Base-by-base conservation (phyloP, 2,113 vertebrate genomes). In the Anoura caudifer region DNA sequence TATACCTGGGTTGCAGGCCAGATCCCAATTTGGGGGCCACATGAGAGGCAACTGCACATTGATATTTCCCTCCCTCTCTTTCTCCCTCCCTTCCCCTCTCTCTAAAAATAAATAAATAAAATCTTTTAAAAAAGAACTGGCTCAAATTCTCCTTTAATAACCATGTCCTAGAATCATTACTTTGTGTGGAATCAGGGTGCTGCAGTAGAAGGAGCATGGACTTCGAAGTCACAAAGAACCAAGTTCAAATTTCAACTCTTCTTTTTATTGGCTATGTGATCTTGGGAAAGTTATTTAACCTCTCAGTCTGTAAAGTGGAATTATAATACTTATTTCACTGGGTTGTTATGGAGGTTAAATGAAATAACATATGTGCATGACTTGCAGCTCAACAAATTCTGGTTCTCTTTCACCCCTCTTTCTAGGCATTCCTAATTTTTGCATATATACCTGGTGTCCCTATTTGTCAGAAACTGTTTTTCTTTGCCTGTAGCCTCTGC, bases 261-360 rank as follows among this genome's bases (percentile, higher is more conserved):
- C 7, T 87, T 89, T 93, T 93, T 95, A 83, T 13, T 87, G 82
- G 56, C 38, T 79, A 20, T 43, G 19, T 84, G 24, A 85, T 67
- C 56, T 69, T 61, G 76, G 87, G 83, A 91, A 70, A 87, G 63
- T 92, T 75, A 90, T 72, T 87, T 84, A 94, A 70, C 22, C 11
- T 69, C 26, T 95, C n/a, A 70, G 7, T 76, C 41, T 38, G 19
- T 59, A 73, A 77, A 73, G 65, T 76, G 13, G 31, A 80, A 89
- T 77, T 77, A 73, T 87, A 63, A 65, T 70, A 70, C 15, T 73
- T 45, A 41, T 33, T 26, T 79, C 24, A 26, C 43, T 59, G 83
- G 43, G 26, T 80, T 88, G 33, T 80, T 52, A 84, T 2, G 50
- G 54, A 11, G 63, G 65, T 89, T 95, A 95, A 90, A 65, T 89